These are phyloP conservation scores for Chaetodon trifascialis DNA, from an alignment of 2,113 vertebrate species.

Conservation along the genomic window DNA sequence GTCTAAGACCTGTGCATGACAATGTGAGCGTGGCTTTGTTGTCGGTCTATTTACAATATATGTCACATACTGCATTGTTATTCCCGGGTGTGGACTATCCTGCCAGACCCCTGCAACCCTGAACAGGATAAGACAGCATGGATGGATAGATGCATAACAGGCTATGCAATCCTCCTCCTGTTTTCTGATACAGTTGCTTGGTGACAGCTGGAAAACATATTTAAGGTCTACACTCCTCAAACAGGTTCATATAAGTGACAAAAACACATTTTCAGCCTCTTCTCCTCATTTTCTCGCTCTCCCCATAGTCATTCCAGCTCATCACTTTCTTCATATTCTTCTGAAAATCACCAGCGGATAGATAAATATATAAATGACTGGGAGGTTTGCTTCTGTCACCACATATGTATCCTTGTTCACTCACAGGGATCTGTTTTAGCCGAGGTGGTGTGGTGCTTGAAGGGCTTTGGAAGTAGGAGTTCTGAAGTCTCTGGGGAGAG, in stretches of 20 bases:
- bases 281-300: constrained; percentile 1
- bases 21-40: background rate
- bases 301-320: constrained; percentile 24
- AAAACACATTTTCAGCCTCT: background rate
- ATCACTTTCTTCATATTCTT: constrained; percentile 27
- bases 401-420: constrained; percentile 58
- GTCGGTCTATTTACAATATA: background rate
- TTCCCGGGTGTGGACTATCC: background rate
- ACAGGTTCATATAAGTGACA: background rate
- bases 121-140: background rate
- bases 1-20: background rate
- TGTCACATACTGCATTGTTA: background rate
- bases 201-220: constrained; percentile 8
- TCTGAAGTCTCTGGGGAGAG: constrained; percentile 44
- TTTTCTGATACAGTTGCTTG: background rate
- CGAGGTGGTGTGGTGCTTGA: constrained; percentile 12
- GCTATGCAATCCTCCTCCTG: background rate
- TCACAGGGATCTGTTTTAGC: constrained; percentile 53
- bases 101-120: background rate
- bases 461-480: constrained; percentile 35
- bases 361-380: constrained; percentile 47
- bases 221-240: background rate
- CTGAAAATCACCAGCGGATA: constrained; percentile 46
- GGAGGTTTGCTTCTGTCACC: constrained; percentile 42
- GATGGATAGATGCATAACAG: background rate